Base-by-base conservation (phyloP, 2,888 invertebrate species). In the Eupithecia pulchellata region DNA sequence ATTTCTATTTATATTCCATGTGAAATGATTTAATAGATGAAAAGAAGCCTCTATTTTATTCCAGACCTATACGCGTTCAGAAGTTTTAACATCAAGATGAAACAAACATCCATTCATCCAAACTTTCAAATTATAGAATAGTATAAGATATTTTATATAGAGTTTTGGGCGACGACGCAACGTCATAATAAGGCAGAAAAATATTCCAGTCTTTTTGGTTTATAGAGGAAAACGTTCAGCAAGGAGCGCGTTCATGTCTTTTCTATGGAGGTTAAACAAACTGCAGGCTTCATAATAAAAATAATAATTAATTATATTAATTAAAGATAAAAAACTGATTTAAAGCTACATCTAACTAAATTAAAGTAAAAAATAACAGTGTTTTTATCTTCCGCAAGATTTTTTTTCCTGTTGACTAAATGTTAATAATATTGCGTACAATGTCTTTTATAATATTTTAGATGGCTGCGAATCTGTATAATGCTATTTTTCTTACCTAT, bases 191-290 rank as follows among this genome's bases (percentile, higher is more conserved):
- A 42, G 17, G 42, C 6, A n/a, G 42, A n/a, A 42, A 42, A n/a
- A 6, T 6, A n/a, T 42, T 36, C n/a, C n/a, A n/a, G n/a, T n/a
- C n/a, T n/a, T n/a, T 58, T n/a, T 58, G 57, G 11, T 14, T 1
- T 32, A 9, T n/a, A 47, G 9, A 20, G 3, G 17, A 32, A 52
- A 25, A 32, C 1, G n/a, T n/a, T n/a, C n/a, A n/a, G 52, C 58
- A 20, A 58, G 25, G 11, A 8, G 47, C 64, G 64, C 64, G 64
- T 68, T 71, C 17, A 68, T 42, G 3, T 71, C 52, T 66, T 67
- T 64, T 71, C 27, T 42, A 63, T 27, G 25, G 11, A 60, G 30
- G 27, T n/a, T 8, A 1, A 17, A 4, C 9, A n/a, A 29, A 32
- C 13, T 1, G 20, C 32, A 8, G 32, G 2, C 29, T 17, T 17